Percentiles rank a stretch among this genome's conserved stretches.
Conservation (phyloP, 2,113 vertebrate genomes). For the Tychaedon coryphoeus region DNA sequence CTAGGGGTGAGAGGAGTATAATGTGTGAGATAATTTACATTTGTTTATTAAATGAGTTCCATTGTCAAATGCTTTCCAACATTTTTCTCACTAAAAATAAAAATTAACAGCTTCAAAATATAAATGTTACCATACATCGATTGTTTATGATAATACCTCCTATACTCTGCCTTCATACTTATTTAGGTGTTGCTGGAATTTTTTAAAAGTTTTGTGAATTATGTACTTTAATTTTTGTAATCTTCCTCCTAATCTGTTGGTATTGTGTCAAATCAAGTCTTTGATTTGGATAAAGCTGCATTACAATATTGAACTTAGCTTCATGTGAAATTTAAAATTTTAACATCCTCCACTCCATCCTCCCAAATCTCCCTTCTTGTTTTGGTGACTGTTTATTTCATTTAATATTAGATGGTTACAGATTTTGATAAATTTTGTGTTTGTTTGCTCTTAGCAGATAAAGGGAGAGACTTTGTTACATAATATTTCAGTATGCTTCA, state of each 20-base stretch:
- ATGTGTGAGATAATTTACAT: not conserved
- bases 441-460: not conserved
- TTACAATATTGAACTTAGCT: not conserved
- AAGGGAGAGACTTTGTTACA: not conserved
- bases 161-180: not conserved
- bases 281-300: not conserved
- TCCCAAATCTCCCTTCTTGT: not conserved
- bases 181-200: not conserved
- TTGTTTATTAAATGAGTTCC: not conserved
- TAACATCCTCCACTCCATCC: rapidly evolving
- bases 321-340: not conserved
- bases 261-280: not conserved
- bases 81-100: not conserved
- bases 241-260: not conserved
- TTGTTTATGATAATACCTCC: not conserved
- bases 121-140: not conserved
- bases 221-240: not conserved
- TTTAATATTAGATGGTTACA: not conserved
- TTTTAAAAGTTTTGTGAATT: not conserved
- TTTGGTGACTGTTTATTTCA: not conserved
- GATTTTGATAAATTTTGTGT: not conserved
- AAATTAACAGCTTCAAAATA: not conserved
- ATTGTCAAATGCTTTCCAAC: not conserved
- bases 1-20: not conserved
- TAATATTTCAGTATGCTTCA: not conserved